A percentile compares a stretch with the other conserved stretches of the same genome.
phyloP scores from a whole-genome alignment of 2,113 vertebrate genomes.

The Anser cygnoides region DNA sequence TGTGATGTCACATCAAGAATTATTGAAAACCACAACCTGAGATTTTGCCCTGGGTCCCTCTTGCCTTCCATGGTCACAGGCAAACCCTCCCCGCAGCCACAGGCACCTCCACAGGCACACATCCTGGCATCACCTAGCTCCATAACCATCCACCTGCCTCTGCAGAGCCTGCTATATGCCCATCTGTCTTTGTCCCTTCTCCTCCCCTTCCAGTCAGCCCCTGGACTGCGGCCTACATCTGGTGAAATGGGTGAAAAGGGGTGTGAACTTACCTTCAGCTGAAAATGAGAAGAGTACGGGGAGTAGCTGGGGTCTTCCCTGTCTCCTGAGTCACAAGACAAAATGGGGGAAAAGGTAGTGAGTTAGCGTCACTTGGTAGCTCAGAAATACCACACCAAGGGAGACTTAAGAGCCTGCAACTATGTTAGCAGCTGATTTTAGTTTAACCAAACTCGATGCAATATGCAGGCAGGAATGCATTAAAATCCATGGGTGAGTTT shows the following conservation, averaged over 20 bases:
- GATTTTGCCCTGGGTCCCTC: background rate
- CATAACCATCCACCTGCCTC: background rate
- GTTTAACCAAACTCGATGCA: background rate
- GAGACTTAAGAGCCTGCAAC: background rate
- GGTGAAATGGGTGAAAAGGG: background rate
- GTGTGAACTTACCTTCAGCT: slow-evolving; percentile 71
- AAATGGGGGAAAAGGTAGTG: background rate
- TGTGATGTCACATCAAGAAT: background rate
- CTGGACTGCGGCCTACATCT: background rate
- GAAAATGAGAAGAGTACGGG: slow-evolving; percentile 73
- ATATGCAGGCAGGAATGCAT: background rate
- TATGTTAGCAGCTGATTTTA: background rate
- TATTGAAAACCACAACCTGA: background rate
- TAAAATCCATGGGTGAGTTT: background rate
- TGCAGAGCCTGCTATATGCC: background rate
- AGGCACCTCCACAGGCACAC: background rate
- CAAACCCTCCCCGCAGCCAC: background rate
- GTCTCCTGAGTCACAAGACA: slow-evolving; percentile 6
- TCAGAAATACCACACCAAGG: background rate
- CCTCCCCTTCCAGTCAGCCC: background rate
- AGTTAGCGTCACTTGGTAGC: background rate
- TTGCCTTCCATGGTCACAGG: background rate
- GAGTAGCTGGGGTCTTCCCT: slow-evolving; percentile 10
- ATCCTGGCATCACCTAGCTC: background rate
- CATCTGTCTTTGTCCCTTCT: background rate